Evolutionary conservation across 2,113 vertebrate species (phyloP), one percentile per base, ranked within the genome.

Genomic region (Pterocles gutturalis): DNA sequence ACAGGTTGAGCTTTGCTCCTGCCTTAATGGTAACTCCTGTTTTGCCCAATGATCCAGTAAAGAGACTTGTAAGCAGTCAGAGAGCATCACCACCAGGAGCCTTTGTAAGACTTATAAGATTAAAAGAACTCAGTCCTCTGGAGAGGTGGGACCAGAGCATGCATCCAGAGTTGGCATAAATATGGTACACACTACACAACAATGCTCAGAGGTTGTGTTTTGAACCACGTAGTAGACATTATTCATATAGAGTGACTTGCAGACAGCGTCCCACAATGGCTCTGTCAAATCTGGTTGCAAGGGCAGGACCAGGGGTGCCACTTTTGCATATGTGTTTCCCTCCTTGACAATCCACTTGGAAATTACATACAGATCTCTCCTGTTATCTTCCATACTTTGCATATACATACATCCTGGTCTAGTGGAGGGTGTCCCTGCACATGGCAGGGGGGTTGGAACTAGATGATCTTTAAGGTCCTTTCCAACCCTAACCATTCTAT

Each of bases 111-210:
- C 9, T 55, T 41, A 48, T 43, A 81, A 28, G 29, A 33, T 41
- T 41, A 66, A 10, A 75, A 61, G 60, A 62, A 13, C 13, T 54
- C 22, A 26, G 1, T n/a, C 12, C 17, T 34, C 28, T n/a, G 72
- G 55, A 14, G 8, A 51, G 17, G 3, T 46, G 51, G 22, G 55
- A 71, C 16, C 10, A n/a, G 25, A 54, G 17, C 18, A 46, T 2
- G 5, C 20, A 80, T 11, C 22, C 34, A 38, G 2, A 17, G 20
- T 38, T 36, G 26, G 29, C 43, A 17, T n/a, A 49, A 29, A 64
- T 17, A 9, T 75, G 28, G 20, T 64, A 7, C 49, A 73, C 2
- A 1, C 17, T 34, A 17, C 0, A 1, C 12, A 36, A 28, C 9
- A 4, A 86, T 21, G 11, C 18, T 43, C 41, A 78, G 20, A 20